A percentile compares a stretch with the other conserved stretches of the same genome.
Evolutionary conservation across 2,113 vertebrate genomes (phyloP).

Genomic region (Triplophysa rosa): DNA sequence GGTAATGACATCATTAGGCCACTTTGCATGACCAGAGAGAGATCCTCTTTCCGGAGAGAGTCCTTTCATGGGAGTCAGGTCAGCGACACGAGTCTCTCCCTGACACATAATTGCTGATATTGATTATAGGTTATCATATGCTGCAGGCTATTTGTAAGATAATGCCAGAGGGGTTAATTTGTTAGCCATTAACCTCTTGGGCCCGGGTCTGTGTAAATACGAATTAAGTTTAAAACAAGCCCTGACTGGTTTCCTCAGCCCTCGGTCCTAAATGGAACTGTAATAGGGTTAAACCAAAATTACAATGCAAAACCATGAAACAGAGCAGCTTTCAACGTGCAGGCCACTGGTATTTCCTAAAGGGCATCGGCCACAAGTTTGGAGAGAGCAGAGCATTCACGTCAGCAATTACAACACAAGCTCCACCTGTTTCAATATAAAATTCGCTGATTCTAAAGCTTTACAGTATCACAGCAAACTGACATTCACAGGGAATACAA

Average conservation of each 20-base stretch:
- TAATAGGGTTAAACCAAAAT: constrained; percentile 66
- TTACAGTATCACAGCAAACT: constrained; percentile 59
- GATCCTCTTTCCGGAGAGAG: constrained; percentile 77
- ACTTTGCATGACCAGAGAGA: constrained; percentile 69
- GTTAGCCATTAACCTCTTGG: constrained; percentile 80
- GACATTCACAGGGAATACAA: constrained; percentile 65
- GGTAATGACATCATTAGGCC: constrained; percentile 76
- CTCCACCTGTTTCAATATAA: constrained; percentile 41
- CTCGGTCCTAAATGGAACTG: constrained; percentile 67
- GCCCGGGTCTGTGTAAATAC: constrained; percentile 64
- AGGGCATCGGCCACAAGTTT: constrained; percentile 40
- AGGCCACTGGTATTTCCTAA: constrained; percentile 37
- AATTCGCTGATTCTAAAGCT: constrained; percentile 54
- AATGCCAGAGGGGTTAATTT: constrained; percentile 80
- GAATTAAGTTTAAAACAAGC: constrained; percentile 80
- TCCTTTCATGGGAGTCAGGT: constrained; percentile 74
- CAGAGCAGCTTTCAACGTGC: constrained; percentile 30
- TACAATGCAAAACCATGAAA: constrained; percentile 55
- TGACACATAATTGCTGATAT: constrained; percentile 82
- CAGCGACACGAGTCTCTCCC: constrained; percentile 73
- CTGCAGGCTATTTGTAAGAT: constrained; percentile 79
- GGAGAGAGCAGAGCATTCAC: constrained; percentile 24
- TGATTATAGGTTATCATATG: constrained; percentile 85
- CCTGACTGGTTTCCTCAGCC: constrained; percentile 66
- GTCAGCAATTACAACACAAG: constrained; percentile 39